phyloP scores from a whole-genome alignment of 2,888 invertebrate genomes.

The Aethes cnicana region DNA sequence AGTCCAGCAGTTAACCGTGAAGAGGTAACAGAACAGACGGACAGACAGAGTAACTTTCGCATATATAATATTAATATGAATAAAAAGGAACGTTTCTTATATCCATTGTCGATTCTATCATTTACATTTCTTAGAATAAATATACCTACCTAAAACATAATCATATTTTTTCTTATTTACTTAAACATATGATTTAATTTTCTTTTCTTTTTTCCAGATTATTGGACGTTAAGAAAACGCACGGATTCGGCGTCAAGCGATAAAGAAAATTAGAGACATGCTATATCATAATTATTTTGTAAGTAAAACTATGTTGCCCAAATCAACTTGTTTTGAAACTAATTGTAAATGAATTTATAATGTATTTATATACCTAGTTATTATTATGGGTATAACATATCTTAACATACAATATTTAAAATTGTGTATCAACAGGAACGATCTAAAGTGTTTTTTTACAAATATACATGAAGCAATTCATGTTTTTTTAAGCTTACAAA shows the following conservation, averaged over 20 bases:
- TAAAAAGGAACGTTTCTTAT: too few relatives aligned
- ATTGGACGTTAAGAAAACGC: constrained; percentile 77
- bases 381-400: constrained; percentile 14
- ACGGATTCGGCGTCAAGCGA: constrained; percentile 68
- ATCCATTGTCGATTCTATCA: too few relatives aligned
- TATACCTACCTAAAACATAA: too few relatives aligned
- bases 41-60: too few relatives aligned
- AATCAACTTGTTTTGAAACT: constrained; percentile 30
- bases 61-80: too few relatives aligned
- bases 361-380: constrained; percentile 25
- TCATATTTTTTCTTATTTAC: background rate
- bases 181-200: constrained; percentile 10
- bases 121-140: too few relatives aligned
- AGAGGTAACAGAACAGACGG: too few relatives aligned
- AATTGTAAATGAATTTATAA: constrained; percentile 30
- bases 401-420: background rate
- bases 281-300: constrained; percentile 7
- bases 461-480: too few relatives aligned
- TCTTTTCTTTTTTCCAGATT: constrained; percentile 72
- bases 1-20: too few relatives aligned
- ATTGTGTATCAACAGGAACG: too few relatives aligned
- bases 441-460: too few relatives aligned
- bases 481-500: too few relatives aligned
- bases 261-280: constrained; percentile 67
- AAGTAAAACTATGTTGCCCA: constrained; percentile 37